phyloP scores from a whole-genome alignment of 2,888 invertebrate genomes.

The Spatulosminthurus flaviceps region DNA sequence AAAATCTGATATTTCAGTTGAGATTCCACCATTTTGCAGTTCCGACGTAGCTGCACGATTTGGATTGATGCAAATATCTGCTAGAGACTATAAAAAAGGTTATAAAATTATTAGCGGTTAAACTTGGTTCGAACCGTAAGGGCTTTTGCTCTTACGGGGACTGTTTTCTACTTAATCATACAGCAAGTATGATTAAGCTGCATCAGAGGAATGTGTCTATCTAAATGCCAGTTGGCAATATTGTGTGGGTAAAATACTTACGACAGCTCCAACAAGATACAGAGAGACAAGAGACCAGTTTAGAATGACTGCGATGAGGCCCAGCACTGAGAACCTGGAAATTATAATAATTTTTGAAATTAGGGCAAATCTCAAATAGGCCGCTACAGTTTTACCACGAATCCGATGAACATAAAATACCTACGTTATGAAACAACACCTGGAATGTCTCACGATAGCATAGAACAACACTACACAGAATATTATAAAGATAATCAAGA shows the following conservation, averaged over 20 bases:
- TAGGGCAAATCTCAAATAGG: background rate
- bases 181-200: background rate
- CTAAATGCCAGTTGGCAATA: no score
- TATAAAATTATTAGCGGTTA: background rate
- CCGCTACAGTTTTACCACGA: background rate
- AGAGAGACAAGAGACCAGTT: conserved; percentile 90
- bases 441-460: conserved; percentile 87
- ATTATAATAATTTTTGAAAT: background rate
- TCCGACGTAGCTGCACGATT: conserved; percentile 69
- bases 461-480: conserved; percentile 89
- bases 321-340: conserved; percentile 82
- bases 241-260: conserved; percentile 59
- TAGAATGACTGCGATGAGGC: conserved; percentile 83
- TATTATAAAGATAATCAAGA: conserved; percentile 84
- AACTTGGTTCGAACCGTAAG: background rate
- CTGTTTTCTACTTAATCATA: no score
- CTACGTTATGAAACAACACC: conserved; percentile 85
- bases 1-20: conserved; percentile 75
- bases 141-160: no score
- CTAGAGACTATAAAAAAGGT: conserved; percentile 71
- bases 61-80: conserved; percentile 86
- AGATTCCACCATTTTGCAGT: conserved; percentile 56
- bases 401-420: conserved; percentile 63
- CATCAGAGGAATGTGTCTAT: background rate
- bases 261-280: conserved; percentile 85